These are phyloP conservation scores for Hydriomena furcata DNA, from an alignment of 2,888 invertebrate genomes.

Conservation along the genomic window DNA sequence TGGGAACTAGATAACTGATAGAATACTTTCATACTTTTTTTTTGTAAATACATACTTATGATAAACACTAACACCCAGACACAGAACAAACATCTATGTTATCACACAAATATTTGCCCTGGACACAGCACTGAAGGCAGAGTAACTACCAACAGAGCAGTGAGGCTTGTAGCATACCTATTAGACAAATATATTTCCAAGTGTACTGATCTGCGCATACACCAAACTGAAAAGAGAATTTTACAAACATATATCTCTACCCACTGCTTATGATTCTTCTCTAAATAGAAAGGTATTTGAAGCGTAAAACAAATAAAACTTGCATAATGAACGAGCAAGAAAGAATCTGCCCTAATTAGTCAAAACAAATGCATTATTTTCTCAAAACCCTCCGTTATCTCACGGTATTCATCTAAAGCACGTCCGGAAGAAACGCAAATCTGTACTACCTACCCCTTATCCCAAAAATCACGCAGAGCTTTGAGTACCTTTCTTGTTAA, in stretches of 20 bases:
- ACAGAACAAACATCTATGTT: too few relatives aligned
- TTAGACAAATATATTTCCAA: too few relatives aligned
- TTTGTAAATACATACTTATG: too few relatives aligned
- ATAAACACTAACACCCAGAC: too few relatives aligned
- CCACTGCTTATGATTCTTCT: slow-evolving; percentile 3
- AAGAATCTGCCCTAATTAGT: slow-evolving; percentile 35
- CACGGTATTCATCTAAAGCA: slow-evolving; percentile 45
- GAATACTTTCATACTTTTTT: too few relatives aligned
- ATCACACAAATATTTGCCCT: too few relatives aligned
- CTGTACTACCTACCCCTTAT: slow-evolving; percentile 43
- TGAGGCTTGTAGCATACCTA: too few relatives aligned
- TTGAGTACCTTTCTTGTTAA: slow-evolving; percentile 33
- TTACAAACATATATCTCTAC: slow-evolving; percentile 7
- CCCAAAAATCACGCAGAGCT: slow-evolving; percentile 48
- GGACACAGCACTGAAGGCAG: too few relatives aligned
- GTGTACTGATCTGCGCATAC: too few relatives aligned
- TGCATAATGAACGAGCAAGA: slow-evolving; percentile 31
- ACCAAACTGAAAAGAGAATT: slow-evolving; percentile 1
- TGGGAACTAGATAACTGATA: too few relatives aligned
- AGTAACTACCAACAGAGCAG: too few relatives aligned
- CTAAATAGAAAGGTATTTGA: slow-evolving; percentile 18
- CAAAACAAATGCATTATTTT: slow-evolving; percentile 37
- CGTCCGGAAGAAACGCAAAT: slow-evolving; percentile 54
- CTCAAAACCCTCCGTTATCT: slow-evolving; percentile 47
- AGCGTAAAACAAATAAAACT: slow-evolving; percentile 22